A percentile compares a stretch with the other conserved stretches of the same genome.
phyloP scores from a whole-genome alignment of 2,113 vertebrate species.

The Fregetta grallaria region DNA sequence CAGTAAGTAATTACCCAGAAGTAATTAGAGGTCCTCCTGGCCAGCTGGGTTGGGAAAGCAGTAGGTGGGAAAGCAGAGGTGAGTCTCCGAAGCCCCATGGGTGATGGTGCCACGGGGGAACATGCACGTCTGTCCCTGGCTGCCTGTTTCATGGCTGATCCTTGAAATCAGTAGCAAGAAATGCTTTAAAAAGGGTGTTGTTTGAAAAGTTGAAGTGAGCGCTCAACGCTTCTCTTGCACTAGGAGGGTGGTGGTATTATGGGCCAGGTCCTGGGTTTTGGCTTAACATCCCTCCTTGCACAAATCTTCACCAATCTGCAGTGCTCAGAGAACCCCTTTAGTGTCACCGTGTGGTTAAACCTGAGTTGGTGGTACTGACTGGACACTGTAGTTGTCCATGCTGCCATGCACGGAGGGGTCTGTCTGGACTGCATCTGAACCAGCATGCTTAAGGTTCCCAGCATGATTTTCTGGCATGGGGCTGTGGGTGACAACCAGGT shows the following conservation, averaged over 20 bases:
- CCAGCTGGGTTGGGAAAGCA: background rate
- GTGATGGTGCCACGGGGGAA: background rate
- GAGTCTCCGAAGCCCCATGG: accelerated
- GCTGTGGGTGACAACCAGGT: background rate
- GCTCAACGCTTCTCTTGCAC: background rate
- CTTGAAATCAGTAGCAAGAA: accelerated
- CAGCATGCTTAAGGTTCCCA: background rate
- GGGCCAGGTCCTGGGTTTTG: background rate
- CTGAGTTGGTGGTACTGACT: background rate
- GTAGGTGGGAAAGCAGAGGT: background rate
- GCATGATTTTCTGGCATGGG: background rate
- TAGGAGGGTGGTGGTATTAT: background rate
- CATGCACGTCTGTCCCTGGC: accelerated
- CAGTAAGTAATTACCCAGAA: background rate
- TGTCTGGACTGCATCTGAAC: accelerated
- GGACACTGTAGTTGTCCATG: background rate
- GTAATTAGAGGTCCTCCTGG: background rate
- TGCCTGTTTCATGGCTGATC: background rate
- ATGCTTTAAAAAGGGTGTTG: background rate
- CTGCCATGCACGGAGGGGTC: background rate
- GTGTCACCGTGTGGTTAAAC: background rate
- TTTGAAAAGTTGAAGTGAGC: background rate
- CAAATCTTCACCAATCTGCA: accelerated
- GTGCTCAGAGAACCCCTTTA: background rate
- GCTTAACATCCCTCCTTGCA: background rate